Evolutionary conservation across 2,797 vertebrate species (phyloP), one percentile per base, ranked within the genome.

Genomic region (Alectoris magna): DNA sequence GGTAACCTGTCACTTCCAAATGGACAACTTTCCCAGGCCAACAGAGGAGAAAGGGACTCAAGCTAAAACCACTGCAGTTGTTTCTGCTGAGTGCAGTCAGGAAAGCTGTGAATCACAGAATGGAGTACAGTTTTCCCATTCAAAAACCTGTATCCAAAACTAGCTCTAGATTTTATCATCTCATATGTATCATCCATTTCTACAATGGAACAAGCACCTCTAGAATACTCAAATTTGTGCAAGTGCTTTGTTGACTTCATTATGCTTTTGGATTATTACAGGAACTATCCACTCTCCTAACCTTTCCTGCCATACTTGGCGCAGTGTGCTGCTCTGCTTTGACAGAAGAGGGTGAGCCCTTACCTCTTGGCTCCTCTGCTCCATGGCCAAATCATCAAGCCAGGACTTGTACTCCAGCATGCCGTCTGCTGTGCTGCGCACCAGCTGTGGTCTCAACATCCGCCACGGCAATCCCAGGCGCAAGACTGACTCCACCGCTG

Each of bases 401-500:
- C 99, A 99, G 69, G 97, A 91, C 70, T 94, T 97, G 96, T 99
- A 99, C 71, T 98, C 97, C 93, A 99, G 91, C 84, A 93, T 94
- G 59, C 98, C 98, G 0, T 97, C 91, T 6, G 68, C 48, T 0
- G 95, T 91, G 70, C 93, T 96, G 95, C 64, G 97, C 88, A 99
- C 97, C 48, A 99, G 98, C 96, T 99, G 99, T 0, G 98, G 96
- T 39, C 98, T 97, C 88, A 99, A 97, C 96, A 99, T 98, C 75
- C 98, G 94, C 99, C 99, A 99, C 2, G 99, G 99, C 87, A 99
- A 88, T 10, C 98, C 98, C 55, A 99, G 97, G 6, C 90, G 98
- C 84, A 99, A 82, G 22, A 98, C 98, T 0, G 96, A 97, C 97
- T 99, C 99, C 87, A 98, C 95, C 0, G 98, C 98, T 1, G 86